These are phyloP conservation scores for Hyalella azteca DNA, from an alignment of 2,888 invertebrate species.

Conservation along the genomic window DNA sequence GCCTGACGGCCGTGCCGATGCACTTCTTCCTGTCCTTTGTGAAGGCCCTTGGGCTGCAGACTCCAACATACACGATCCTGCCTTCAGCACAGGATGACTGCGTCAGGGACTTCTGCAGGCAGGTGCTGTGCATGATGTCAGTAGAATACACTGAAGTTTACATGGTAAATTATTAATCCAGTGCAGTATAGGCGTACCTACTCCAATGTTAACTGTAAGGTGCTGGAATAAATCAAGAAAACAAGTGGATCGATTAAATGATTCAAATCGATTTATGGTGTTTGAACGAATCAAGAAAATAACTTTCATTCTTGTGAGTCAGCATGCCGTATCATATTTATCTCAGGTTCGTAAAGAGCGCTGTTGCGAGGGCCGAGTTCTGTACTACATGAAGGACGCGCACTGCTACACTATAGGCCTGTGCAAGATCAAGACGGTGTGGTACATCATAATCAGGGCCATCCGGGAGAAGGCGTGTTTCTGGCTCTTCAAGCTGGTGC, in stretches of 20 bases:
- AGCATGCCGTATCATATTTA: no score
- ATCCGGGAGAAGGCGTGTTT: constrained; percentile 60
- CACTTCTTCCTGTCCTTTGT: constrained; percentile 37
- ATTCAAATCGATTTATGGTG: no score
- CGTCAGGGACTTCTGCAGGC: constrained; percentile 18
- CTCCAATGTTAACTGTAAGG: no score
- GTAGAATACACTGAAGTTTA: no score
- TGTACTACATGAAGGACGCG: constrained; percentile 63
- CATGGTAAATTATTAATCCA: no score
- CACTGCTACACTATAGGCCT: constrained; percentile 63
- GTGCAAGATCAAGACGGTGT: constrained; percentile 66
- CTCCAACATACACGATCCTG: constrained; percentile 1
- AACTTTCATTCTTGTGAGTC: no score
- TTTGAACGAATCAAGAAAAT: no score
- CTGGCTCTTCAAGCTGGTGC: not conserved
- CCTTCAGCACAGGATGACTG: not conserved
- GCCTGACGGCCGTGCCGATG: constrained; percentile 41
- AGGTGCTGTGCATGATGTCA: no score
- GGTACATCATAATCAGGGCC: constrained; percentile 62
- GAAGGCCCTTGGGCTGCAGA: constrained; percentile 9
- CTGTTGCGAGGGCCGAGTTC: constrained; percentile 63
- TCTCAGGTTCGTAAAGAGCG: constrained; percentile 61
- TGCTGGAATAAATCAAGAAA: no score
- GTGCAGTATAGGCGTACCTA: no score
- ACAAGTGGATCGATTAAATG: no score